Conservation (phyloP, 1,140 invertebrate species). For the Lepidostoma basale region DNA sequence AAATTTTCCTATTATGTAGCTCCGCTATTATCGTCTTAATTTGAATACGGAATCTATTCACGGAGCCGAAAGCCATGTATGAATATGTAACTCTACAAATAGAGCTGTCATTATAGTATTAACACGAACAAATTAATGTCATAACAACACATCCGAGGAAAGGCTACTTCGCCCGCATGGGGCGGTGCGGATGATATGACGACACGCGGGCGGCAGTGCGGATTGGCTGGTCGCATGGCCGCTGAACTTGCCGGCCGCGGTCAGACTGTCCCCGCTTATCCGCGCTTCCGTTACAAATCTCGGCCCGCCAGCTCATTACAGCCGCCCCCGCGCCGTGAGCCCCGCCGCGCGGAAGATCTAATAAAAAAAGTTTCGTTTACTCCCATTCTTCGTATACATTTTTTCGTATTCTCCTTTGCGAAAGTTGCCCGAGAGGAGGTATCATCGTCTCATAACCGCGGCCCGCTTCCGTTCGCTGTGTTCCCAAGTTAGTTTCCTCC, state of each 20-base stretch:
- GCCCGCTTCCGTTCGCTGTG: conserved; percentile 12
- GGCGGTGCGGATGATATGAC: conserved; percentile 22
- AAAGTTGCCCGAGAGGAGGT: conserved; percentile 30
- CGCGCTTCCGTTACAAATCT: conserved; percentile 43
- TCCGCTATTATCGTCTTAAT: conserved; percentile 1
- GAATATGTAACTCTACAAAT: conserved; percentile 24
- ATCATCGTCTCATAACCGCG: conserved; percentile 29
- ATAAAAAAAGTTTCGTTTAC: conserved; percentile 43
- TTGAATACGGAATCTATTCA: conserved; percentile 12
- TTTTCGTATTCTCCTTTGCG: conserved; percentile 27
- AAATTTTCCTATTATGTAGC: not conserved
- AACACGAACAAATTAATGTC: conserved; percentile 35
- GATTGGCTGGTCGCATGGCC: not conserved
- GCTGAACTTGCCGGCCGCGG: not conserved
- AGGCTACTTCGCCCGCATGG: conserved; percentile 22
- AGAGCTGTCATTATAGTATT: conserved; percentile 17
- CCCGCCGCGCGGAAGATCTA: conserved; percentile 21
- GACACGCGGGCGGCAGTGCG: not conserved
- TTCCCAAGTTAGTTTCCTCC: conserved; percentile 16
- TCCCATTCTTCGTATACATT: conserved; percentile 39
- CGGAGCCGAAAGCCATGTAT: not conserved
- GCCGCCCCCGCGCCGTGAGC: not conserved
- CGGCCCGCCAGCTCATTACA: conserved; percentile 37
- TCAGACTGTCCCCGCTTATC: conserved; percentile 37
- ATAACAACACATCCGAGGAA: conserved; percentile 27